Conservation (phyloP, 35 echinoderm and acorn worm genomes). For the Diadema setosum region DNA sequence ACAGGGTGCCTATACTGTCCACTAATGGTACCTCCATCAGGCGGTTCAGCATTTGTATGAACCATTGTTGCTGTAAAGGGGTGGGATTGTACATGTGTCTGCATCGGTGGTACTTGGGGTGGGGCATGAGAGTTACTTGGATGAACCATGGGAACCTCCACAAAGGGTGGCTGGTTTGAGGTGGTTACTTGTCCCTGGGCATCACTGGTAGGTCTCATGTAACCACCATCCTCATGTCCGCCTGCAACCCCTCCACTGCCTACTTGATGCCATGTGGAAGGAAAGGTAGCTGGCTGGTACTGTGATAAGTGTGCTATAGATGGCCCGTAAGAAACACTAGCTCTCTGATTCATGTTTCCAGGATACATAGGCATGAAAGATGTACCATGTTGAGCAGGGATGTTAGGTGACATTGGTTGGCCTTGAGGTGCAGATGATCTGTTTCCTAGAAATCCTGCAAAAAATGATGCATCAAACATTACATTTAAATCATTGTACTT, state of each 20-base stretch:
- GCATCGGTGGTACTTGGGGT: background rate
- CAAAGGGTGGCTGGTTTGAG: background rate
- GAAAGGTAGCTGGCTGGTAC: no score
- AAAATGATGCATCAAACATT: background rate
- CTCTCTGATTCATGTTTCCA: no score
- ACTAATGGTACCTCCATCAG: background rate
- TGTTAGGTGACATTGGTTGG: no score
- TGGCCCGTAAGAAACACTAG: no score
- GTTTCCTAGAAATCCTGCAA: background rate
- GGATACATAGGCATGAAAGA: no score
- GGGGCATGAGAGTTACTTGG: background rate
- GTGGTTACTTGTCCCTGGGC: background rate
- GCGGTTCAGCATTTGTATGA: background rate
- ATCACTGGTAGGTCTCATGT: no score
- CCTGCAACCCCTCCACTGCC: no score
- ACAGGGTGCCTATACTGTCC: background rate
- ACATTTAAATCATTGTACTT: background rate
- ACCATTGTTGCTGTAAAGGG: background rate
- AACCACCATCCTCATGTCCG: no score
- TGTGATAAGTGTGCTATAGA: no score
- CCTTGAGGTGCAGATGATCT: background rate
- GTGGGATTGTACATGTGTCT: background rate
- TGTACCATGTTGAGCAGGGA: no score
- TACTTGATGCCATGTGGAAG: no score
- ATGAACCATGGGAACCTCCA: background rate